Evolutionary conservation across 1,140 invertebrate genomes (phyloP).

Genomic region (Drosophila pectinifera): DNA sequence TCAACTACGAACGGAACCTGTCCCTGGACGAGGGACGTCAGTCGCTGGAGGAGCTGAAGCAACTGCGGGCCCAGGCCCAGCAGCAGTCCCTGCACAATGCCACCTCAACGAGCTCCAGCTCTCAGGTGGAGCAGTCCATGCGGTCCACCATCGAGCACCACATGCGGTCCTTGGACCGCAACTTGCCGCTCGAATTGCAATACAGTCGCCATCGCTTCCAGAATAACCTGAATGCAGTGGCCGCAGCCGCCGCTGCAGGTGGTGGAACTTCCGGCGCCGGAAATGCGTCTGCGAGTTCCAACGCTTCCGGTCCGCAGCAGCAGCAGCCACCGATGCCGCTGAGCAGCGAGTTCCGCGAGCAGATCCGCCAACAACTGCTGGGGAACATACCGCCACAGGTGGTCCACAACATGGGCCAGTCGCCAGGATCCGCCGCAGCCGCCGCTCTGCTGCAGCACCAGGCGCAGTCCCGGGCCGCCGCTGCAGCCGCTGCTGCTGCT

Average conservation of each 20-base stretch:
- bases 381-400: constrained; percentile 80
- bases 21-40: constrained; percentile 77
- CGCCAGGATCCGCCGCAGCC: constrained; percentile 77
- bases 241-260: constrained; percentile 16
- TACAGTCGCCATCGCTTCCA: constrained; percentile 84
- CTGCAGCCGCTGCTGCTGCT: constrained; percentile 75
- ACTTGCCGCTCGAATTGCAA: constrained; percentile 80
- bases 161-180: constrained; percentile 84
- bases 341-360: constrained; percentile 81
- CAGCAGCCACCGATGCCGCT: constrained; percentile 68
- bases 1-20: constrained; percentile 73
- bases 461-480: constrained; percentile 79
- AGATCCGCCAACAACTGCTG: constrained; percentile 78
- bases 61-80: constrained; percentile 76
- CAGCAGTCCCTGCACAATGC: constrained; percentile 71
- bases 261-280: constrained; percentile 17
- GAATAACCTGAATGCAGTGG: constrained; percentile 48
- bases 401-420: constrained; percentile 78
- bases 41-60: constrained; percentile 79
- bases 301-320: constrained; percentile 32
- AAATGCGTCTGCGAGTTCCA: constrained; percentile 36
- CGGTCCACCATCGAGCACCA: constrained; percentile 83
- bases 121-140: constrained; percentile 76
- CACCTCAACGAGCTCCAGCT: constrained; percentile 60
- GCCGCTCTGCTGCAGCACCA: constrained; percentile 81